Evolutionary conservation across 2,888 invertebrate species (phyloP), one percentile per base, ranked within the genome.

Genomic region (Leucoma salicis): DNA sequence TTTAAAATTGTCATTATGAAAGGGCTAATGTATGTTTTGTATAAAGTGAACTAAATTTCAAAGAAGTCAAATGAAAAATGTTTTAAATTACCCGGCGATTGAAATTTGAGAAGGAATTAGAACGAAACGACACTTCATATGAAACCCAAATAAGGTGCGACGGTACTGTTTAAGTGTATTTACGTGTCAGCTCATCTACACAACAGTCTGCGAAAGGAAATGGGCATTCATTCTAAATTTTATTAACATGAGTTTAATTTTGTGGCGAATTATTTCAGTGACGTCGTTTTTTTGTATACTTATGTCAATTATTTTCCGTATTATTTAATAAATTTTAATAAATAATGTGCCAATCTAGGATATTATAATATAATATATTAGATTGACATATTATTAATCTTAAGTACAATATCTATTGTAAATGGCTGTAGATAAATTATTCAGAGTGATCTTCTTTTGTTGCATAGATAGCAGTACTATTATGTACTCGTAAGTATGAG

Each of bases 101-200:
- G 63, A 62, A 70, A 65, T 66, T 68, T 60, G 61, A 65, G 53
- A 67, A 57, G 54, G 54, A 69, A 69, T 70, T 70, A 66, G 70
- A 74, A 62, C 42, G 48, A 62, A 63, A 57, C 57, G 57, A 59
- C 53, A 54, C 57, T 67, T 69, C 67, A 70, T 70, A 67, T 69
- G 58, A 62, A 62, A 66, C 50, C 54, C 61, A 59, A 68, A 73
- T 71, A 69, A 72, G 69, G 50, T 66, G 59, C 53, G 64, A 57
- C 62, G 60, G 64, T 63, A 63, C 61, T 53, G 55, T 66, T 69
- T 74, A 74, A 76, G 74, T 75, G 71, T 70, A 66, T 77, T 73
- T 72, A 72, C 70, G 64, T 79, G 78, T 78, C 63, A 68, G 53
- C 57, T 60, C 47, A 46, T 57, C 47, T 46, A 51, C 44, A 46